A percentile compares a stretch with the other conserved stretches of the same genome.
Evolutionary conservation across 2,888 invertebrate species (phyloP).

Genomic region (Parapristionchus giblindavisi): DNA sequence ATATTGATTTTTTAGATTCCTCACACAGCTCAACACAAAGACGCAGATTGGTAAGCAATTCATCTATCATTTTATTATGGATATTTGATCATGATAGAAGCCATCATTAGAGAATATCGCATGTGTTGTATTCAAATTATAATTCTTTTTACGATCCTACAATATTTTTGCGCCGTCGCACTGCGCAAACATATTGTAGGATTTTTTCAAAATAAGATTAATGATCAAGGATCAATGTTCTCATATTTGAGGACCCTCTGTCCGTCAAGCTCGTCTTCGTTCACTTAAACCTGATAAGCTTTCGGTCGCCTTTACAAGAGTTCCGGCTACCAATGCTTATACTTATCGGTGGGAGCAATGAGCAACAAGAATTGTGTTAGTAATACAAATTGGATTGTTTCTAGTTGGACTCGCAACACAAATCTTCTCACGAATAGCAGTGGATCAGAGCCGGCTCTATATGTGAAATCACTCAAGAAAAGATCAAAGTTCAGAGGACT

Average conservation of each 20-base stretch:
- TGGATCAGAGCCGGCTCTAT: constrained; percentile 27
- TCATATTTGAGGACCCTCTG: no score
- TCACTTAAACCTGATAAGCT: constrained; percentile 16
- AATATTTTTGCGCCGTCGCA: background rate
- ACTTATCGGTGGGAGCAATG: constrained; percentile 11
- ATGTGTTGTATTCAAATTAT: background rate
- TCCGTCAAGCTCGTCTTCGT: background rate
- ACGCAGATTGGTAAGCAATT: constrained; percentile 8
- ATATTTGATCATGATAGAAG: background rate
- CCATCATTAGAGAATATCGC: background rate
- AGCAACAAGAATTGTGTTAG: no score
- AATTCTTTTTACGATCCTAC: background rate
- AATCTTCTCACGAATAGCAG: background rate
- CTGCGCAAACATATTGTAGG: background rate
- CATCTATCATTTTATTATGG: background rate
- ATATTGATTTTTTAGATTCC: constrained; percentile 16
- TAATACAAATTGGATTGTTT: background rate
- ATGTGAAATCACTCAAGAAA: constrained; percentile 19
- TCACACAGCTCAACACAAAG: constrained; percentile 4
- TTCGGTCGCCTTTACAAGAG: constrained; percentile 29
- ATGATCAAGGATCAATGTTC: no score
- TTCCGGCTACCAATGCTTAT: constrained; percentile 31
- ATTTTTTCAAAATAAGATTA: background rate
- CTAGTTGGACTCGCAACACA: background rate
- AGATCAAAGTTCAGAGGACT: constrained; percentile 4